Evolutionary conservation across 1,140 invertebrate genomes (phyloP), one percentile per base, ranked within the genome.

Genomic region (Geopemphigus sp.): DNA sequence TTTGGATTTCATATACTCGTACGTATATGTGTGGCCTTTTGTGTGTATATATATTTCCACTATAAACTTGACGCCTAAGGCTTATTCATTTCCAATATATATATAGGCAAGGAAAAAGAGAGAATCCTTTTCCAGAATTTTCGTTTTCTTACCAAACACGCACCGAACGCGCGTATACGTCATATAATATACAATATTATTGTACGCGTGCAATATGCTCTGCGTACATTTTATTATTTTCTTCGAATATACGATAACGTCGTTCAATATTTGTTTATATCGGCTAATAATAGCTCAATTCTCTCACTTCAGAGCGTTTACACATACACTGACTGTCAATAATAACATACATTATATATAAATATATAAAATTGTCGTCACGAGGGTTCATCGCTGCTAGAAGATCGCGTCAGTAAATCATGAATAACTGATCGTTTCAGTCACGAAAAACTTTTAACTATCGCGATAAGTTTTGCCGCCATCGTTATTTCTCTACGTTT

Each of bases 201-300:
- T n/a, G n/a, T 39, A 17, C 39, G 61, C 39, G 19, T 5, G 32
- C 24, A 47, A 15, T 5, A 39, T 47, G n/a, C 5, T 24, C 0
- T 1, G 39, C n/a, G 1, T 22, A 24, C 15, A 47, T 68, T 66
- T 47, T 45, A 68, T 47, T 24, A 47, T 39, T 39, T 3, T 39
- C 3, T 39, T 17, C 29, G 14, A 39, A 39, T 64, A 12, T 64
- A n/a, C 22, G 12, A 0, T 8, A n/a, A 64, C 22, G 64, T 24
- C 39, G 14, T 68, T 15, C 19, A 64, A 64, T 64, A 64, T 64
- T 64, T 64, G 61, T 64, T 64, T n/a, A 39, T 39, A n/a, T n/a
- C 29, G 0, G 10, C 10, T 64, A 39, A 64, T 39, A 63, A 39
- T 17, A 39, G 8, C 29, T 39, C 29, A n/a, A n/a, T 39, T 4